phyloP scores from a whole-genome alignment of 2,797 vertebrate genomes.

The Thripadectes ignobilis region DNA sequence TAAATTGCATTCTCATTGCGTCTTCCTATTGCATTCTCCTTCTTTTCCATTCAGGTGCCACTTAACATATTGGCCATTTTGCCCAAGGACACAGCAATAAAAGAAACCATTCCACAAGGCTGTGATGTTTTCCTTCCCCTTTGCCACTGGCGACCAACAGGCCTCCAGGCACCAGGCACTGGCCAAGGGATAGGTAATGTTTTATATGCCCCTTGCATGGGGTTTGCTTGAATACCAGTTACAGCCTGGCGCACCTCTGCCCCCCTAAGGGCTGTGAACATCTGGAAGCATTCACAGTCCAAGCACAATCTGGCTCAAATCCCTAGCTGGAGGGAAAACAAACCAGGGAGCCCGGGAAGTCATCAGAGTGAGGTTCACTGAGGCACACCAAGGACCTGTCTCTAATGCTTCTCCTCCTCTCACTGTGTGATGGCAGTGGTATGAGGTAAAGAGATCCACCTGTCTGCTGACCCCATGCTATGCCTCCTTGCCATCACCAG shows the following conservation, averaged over 20 bases:
- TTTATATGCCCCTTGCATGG: conserved; percentile 21
- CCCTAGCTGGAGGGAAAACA: conserved; percentile 4
- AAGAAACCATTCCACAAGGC: background rate
- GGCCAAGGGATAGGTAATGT: conserved; percentile 37
- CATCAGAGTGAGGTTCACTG: background rate
- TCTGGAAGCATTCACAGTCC: conserved; percentile 52
- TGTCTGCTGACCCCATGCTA: background rate
- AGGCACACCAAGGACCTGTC: background rate
- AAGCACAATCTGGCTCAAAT: background rate
- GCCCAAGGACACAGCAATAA: background rate
- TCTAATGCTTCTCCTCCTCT: background rate
- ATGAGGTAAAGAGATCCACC: background rate
- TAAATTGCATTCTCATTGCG: conserved; percentile 12
- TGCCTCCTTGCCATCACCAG: background rate
- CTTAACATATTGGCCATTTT: conserved; percentile 24
- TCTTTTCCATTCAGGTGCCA: conserved; percentile 48
- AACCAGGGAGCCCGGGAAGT: conserved; percentile 27
- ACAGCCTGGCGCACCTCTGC: conserved; percentile 9
- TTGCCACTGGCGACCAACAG: background rate
- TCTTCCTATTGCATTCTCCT: conserved; percentile 49
- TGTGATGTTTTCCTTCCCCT: conserved; percentile 42
- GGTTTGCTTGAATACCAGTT: conserved; percentile 37
- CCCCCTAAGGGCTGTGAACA: conserved; percentile 3
- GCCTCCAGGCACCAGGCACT: background rate
- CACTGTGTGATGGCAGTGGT: background rate